Percentiles rank a stretch among this genome's conserved stretches.
These are phyloP conservation scores for Zaprionus lachaisei DNA, from an alignment of 1,140 invertebrate species.

Conservation along the genomic window DNA sequence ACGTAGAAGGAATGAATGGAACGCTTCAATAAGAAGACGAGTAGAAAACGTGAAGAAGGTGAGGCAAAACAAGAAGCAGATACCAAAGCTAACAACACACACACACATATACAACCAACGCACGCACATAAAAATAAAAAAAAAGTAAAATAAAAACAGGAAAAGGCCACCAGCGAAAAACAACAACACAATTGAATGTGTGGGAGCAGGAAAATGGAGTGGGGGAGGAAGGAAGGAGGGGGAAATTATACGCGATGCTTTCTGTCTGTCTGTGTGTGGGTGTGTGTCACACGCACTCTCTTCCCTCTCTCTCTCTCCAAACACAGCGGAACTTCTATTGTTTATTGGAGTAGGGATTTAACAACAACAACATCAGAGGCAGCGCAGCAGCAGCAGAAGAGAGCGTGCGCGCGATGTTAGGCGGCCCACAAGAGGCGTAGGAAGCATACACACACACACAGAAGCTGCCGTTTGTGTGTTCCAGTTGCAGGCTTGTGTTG, in stretches of 20 bases:
- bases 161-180: constrained; percentile 57
- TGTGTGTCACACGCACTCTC: constrained; percentile 36
- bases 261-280: constrained; percentile 32
- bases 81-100: constrained; percentile 43
- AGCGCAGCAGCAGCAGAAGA: constrained; percentile 38
- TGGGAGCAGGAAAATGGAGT: constrained; percentile 39
- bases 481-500: constrained; percentile 53
- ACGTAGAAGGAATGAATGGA: constrained; percentile 41
- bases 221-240: background rate
- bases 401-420: constrained; percentile 63
- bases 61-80: constrained; percentile 36
- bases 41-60: constrained; percentile 18
- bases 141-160: constrained; percentile 49
- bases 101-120: constrained; percentile 17
- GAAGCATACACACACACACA: constrained; percentile 48
- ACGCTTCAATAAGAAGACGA: constrained; percentile 43
- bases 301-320: constrained; percentile 25
- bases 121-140: constrained; percentile 61
- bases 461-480: constrained; percentile 50
- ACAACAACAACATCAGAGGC: constrained; percentile 13
- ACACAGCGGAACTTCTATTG: constrained; percentile 69
- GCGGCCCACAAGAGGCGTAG: constrained; percentile 50
- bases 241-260: constrained; percentile 36
- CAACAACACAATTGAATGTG: constrained; percentile 63
- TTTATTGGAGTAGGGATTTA: constrained; percentile 55